These are phyloP conservation scores for Pseudomyrmex dendroicus DNA, from an alignment of 1,140 invertebrate species.

Conservation along the genomic window DNA sequence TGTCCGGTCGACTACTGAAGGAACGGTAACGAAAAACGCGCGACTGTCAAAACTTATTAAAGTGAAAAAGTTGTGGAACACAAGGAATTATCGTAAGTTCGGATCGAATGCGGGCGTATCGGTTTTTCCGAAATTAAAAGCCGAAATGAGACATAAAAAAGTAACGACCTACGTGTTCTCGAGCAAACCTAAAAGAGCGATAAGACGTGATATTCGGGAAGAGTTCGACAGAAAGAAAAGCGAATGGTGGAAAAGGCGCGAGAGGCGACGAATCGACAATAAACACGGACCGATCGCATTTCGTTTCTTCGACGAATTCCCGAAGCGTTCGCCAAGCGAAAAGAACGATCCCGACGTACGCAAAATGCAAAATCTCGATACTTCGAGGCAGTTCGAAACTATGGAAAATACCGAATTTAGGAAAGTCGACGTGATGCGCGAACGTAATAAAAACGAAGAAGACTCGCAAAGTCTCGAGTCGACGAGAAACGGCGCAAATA, in stretches of 20 bases:
- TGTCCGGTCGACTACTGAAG: background rate
- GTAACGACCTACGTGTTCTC: background rate
- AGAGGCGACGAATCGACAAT: slow-evolving; percentile 1
- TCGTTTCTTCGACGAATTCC: background rate
- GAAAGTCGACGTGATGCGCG: background rate
- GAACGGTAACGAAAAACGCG: background rate
- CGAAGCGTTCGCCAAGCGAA: background rate
- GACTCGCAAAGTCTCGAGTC: background rate
- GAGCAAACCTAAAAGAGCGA: slow-evolving; percentile 11
- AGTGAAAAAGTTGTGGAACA: background rate
- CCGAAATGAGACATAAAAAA: background rate
- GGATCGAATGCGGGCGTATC: background rate
- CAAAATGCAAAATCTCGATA: slow-evolving; percentile 12
- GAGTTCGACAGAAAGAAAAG: background rate
- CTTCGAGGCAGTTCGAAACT: background rate
- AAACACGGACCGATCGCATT: slow-evolving; percentile 6
- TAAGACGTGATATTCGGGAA: slow-evolving; percentile 7
- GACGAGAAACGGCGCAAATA: background rate
- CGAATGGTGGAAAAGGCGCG: background rate
- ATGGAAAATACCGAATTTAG: background rate
- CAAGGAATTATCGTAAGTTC: slow-evolving; percentile 5
- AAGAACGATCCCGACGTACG: background rate
- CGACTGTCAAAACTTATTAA: slow-evolving; percentile 1
- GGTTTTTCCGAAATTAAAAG: background rate
- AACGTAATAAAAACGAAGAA: slow-evolving; percentile 2